These are phyloP conservation scores for Poecilus cupreus DNA, from an alignment of 2,888 invertebrate species.

Conservation along the genomic window DNA sequence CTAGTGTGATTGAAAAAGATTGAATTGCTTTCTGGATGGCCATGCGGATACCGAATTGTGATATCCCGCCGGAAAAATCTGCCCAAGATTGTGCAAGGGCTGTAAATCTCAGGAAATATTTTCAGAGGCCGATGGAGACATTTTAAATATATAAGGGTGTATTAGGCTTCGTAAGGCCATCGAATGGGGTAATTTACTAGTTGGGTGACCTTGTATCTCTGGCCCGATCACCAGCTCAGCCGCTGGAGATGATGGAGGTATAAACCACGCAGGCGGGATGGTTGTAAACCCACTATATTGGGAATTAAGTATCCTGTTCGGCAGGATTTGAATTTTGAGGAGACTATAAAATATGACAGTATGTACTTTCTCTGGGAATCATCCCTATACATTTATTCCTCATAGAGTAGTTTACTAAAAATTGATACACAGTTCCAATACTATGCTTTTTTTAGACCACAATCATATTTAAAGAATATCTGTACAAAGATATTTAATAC, in stretches of 20 bases:
- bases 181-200: conserved; percentile 12
- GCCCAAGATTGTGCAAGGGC: conserved; percentile 38
- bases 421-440: too few relatives aligned
- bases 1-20: conserved; percentile 58
- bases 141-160: conserved; percentile 34
- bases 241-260: not conserved
- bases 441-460: too few relatives aligned
- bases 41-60: conserved; percentile 46
- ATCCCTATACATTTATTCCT: too few relatives aligned
- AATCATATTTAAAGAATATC: too few relatives aligned
- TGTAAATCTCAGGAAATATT: conserved; percentile 54
- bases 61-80: conserved; percentile 52
- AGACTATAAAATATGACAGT: too few relatives aligned
- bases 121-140: not conserved
- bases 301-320: too few relatives aligned
- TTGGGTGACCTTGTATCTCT: not conserved
- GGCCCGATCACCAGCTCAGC: not conserved
- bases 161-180: not conserved
- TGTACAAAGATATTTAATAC: too few relatives aligned
- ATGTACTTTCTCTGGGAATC: too few relatives aligned
- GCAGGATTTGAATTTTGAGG: too few relatives aligned
- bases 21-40: conserved; percentile 55
- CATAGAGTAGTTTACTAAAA: too few relatives aligned
- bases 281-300: too few relatives aligned
- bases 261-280: too few relatives aligned